Conservation (phyloP, 2,113 vertebrate genomes). For the Melanocharis versteri region DNA sequence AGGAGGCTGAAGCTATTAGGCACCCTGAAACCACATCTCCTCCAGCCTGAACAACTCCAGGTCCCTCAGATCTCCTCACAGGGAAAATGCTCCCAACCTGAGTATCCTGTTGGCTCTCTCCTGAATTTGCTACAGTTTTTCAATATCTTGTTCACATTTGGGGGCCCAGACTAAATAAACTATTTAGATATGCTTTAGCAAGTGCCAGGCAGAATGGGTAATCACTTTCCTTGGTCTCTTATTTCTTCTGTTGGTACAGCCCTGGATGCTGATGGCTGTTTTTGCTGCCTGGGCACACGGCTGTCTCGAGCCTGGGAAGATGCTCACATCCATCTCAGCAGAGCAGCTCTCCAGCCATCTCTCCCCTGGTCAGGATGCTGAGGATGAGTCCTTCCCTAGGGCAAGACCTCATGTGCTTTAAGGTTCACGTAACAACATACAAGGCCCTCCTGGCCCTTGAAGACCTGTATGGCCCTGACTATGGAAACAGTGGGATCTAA, state of each 20-base stretch:
- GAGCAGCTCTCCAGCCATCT: neutral
- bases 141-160: neutral
- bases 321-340: neutral
- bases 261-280: neutral
- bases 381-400: neutral
- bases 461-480: neutral
- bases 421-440: neutral
- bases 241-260: neutral
- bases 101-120: neutral
- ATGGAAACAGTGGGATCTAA: neutral
- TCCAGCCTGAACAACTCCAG: neutral
- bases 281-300: rapidly evolving
- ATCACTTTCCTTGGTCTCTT: neutral
- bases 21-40: neutral
- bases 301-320: neutral
- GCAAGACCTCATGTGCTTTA: neutral
- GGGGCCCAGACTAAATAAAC: neutral
- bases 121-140: neutral
- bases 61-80: neutral
- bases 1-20: neutral
- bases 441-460: neutral
- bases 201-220: neutral
- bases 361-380: neutral
- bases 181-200: neutral
- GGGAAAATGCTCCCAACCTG: neutral